Conservation (phyloP, 53 echinoderm and acorn worm species). For the Henricia sp. region DNA sequence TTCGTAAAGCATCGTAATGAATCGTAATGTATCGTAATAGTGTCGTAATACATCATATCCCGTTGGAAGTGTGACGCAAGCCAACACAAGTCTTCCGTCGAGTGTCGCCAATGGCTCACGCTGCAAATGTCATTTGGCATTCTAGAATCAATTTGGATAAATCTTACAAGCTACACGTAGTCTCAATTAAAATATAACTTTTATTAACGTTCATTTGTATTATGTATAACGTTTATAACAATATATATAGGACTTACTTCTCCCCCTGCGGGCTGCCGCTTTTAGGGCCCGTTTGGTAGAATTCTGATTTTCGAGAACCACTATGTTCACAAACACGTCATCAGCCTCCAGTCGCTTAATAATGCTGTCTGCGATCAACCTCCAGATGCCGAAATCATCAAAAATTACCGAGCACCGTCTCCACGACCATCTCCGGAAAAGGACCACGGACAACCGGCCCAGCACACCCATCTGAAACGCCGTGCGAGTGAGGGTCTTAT, state of each 20-base stretch:
- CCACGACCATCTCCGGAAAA: conserved; percentile 62
- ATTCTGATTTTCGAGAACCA: conserved; percentile 46
- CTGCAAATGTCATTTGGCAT: too few species aligned
- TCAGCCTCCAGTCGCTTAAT: conserved; percentile 20
- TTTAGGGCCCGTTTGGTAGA: conserved; percentile 52
- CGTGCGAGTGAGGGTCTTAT: conserved; percentile 63
- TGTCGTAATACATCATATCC: too few species aligned
- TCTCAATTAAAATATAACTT: not conserved
- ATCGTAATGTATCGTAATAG: too few species aligned
- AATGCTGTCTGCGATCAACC: not conserved
- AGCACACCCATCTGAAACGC: conserved; percentile 31
- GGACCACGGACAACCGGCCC: conserved; percentile 21
- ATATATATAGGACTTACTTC: conserved; percentile 58
- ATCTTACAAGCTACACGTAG: not conserved
- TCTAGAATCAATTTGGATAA: not conserved
- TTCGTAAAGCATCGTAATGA: too few species aligned
- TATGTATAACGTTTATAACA: too few species aligned
- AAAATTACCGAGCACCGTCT: conserved; percentile 15
- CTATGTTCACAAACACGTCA: conserved; percentile 44
- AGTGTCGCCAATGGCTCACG: too few species aligned
- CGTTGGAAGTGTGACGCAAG: too few species aligned
- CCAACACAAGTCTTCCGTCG: too few species aligned
- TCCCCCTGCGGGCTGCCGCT: conserved; percentile 55
- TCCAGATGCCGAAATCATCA: not conserved
- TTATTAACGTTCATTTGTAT: too few species aligned